Evolutionary conservation across 2,888 invertebrate genomes (phyloP), one percentile per base, ranked within the genome.

Genomic region (Ectobius pallidus): DNA sequence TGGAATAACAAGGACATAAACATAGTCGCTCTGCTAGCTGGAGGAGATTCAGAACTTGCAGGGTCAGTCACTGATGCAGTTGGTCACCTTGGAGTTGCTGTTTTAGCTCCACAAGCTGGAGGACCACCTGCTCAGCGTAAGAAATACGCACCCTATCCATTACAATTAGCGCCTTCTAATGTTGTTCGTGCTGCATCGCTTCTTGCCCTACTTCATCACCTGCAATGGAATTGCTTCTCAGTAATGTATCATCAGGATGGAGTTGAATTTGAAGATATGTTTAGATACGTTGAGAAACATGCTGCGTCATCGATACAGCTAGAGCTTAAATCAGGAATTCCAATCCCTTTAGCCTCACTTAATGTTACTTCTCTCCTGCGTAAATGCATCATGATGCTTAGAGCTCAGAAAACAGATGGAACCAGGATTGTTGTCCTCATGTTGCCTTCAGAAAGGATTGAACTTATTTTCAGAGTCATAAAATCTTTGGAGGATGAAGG

Each of bases 211-310:
- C 30, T 75, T 9, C 52, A 61, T 3, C 30, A 61, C 7, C 69
- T 77, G 2, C 44, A 55, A 6, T 74, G 75, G 74, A 49, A 46
- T 2, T 76, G 75, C 25, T 70, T 73, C 44, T 70, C 72, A 34
- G 70, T 73, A 4, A 61, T 77, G 9, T 76, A 75, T 39, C 70
- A 67, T 1, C 75, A 77, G 44, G 77, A 76, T 72, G 75, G 70
- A 1, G 68, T 71, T 3, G 76, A 76, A 27, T 71, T 73, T 42
- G 77, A 76, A 70, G 75, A 74, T 30, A 73, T 74, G 52, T 75
- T 73, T 46, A 70, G 70, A 52, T 69, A 71, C 44, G 58, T 75
- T 7, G 74, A 74, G 39, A 61, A 71, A 20, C 70, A 63, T 34
- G 18, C 32, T 58, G 32, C 55, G n/a, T 42, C 27, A 25, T 49